Conservation (phyloP, 2,888 invertebrate genomes). For the Lasioglossum lativentre region DNA sequence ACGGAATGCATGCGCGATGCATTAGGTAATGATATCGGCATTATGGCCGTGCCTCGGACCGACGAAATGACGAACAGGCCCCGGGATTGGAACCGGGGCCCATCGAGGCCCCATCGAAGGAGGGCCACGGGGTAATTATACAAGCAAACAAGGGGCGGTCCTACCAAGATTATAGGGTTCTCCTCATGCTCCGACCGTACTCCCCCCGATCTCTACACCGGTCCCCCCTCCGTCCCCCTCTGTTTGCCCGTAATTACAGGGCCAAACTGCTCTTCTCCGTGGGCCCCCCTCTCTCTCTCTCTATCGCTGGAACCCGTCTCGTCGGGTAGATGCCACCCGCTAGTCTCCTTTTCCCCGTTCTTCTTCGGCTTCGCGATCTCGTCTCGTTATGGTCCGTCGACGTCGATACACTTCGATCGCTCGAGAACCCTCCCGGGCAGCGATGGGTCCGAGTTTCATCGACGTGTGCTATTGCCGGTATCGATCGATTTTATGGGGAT, state of each 20-base stretch:
- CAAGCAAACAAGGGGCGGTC: slow-evolving; percentile 83
- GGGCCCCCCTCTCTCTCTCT: slow-evolving; percentile 61
- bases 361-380: slow-evolving; percentile 40
- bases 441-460: background rate
- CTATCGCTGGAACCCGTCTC: slow-evolving; percentile 37
- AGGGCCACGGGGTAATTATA: slow-evolving; percentile 81
- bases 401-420: slow-evolving; percentile 35
- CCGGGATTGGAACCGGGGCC: slow-evolving; percentile 75
- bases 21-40: slow-evolving; percentile 81
- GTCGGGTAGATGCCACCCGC: slow-evolving; percentile 69
- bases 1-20: slow-evolving; percentile 71
- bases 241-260: slow-evolving; percentile 81
- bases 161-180: slow-evolving; percentile 81
- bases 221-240: slow-evolving; percentile 56
- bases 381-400: background rate
- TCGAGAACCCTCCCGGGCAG: background rate
- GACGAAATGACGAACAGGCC: slow-evolving; percentile 75
- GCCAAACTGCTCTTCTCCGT: slow-evolving; percentile 76
- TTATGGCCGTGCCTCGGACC: slow-evolving; percentile 75
- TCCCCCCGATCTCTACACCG: slow-evolving; percentile 43
- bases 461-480: too few species aligned
- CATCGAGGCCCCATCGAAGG: slow-evolving; percentile 75
- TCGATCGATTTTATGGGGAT: too few species aligned
- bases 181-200: slow-evolving; percentile 44
- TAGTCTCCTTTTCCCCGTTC: slow-evolving; percentile 67